phyloP scores from a whole-genome alignment of 2,888 invertebrate species.

The Megastigmus dorsalis region DNA sequence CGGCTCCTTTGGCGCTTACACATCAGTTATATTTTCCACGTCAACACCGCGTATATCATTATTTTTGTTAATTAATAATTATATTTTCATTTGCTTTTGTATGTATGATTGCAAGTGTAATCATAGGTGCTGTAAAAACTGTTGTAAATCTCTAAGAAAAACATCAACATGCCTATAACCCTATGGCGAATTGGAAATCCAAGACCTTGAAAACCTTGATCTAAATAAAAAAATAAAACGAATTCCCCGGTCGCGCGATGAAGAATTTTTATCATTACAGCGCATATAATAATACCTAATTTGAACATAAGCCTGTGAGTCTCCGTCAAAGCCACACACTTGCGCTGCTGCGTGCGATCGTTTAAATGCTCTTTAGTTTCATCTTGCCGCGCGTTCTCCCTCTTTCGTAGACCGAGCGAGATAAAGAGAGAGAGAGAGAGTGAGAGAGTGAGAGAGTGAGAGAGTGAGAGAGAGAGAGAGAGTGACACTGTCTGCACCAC shows the following conservation, averaged over 20 bases:
- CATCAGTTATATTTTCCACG: no score
- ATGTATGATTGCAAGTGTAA: no score
- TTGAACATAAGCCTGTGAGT: neutral
- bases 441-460: slow-evolving; percentile 24
- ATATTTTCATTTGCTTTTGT: no score
- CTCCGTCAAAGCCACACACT: neutral
- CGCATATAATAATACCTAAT: slow-evolving; percentile 5
- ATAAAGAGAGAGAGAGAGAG: slow-evolving; percentile 35
- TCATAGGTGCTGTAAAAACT: no score
- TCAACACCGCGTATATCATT: no score
- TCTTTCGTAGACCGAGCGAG: neutral
- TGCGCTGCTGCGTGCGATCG: neutral
- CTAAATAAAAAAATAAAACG: neutral
- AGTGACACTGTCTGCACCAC: slow-evolving; percentile 29
- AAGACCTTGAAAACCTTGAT: no score
- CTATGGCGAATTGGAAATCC: no score
- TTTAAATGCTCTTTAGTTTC: slow-evolving; percentile 29
- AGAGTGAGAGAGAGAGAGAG: slow-evolving; percentile 11
- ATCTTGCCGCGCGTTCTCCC: slow-evolving; percentile 5
- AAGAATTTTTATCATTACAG: slow-evolving; percentile 8
- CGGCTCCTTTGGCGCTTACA: no score
- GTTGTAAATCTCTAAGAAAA: no score
- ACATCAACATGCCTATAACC: no score
- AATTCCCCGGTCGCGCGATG: neutral
- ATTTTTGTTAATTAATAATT: no score